phyloP scores from a whole-genome alignment of 2,113 vertebrate genomes.

The Arvicanthis niloticus region DNA sequence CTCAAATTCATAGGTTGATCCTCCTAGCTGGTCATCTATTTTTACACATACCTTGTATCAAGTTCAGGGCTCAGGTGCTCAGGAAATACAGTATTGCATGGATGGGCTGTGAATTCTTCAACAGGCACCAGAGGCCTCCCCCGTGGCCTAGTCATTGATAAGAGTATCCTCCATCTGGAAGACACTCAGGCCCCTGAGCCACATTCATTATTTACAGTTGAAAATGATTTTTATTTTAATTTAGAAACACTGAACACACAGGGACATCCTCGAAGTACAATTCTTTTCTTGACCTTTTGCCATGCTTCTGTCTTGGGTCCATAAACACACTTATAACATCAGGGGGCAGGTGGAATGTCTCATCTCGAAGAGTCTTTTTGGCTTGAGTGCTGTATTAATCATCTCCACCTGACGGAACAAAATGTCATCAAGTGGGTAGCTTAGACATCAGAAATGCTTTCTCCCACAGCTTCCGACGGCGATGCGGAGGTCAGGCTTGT shows the following conservation, averaged over 20 bases:
- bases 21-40: not conserved
- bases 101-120: not conserved
- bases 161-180: not conserved
- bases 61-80: not conserved
- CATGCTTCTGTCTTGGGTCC: not conserved
- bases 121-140: not conserved
- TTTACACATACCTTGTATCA: not conserved
- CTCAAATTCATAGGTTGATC: not conserved
- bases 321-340: not conserved
- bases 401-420: not conserved
- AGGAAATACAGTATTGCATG: not conserved
- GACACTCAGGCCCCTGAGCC: not conserved
- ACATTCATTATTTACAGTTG: not conserved
- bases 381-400: not conserved
- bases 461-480: not conserved
- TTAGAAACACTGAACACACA: not conserved
- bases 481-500: not conserved
- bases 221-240: not conserved
- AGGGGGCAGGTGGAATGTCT: not conserved
- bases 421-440: not conserved
- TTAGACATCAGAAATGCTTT: not conserved
- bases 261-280: not conserved
- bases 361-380: not conserved
- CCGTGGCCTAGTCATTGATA: not conserved
- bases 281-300: not conserved